phyloP scores from a whole-genome alignment of 2,113 vertebrate species.

The Cryptomyrus ogoouensis region DNA sequence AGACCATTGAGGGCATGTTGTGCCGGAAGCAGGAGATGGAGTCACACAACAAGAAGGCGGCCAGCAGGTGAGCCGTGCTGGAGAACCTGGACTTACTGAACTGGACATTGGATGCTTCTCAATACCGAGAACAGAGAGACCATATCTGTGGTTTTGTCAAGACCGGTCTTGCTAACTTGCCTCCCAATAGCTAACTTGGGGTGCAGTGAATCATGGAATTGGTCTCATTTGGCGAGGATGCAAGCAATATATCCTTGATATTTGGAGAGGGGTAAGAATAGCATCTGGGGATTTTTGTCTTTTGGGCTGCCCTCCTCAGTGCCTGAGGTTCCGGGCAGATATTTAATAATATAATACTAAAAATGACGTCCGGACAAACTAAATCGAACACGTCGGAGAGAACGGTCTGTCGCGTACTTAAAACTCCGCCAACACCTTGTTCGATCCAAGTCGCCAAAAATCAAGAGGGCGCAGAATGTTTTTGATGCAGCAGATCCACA shows the following conservation, averaged over 20 bases:
- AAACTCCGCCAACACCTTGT: background rate
- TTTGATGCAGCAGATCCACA: no score
- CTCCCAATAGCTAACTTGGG: no score
- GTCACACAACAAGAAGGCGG: slow-evolving; percentile 76
- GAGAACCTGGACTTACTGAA: background rate
- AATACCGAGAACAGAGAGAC: no score
- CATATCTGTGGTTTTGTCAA: no score
- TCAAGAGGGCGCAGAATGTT: no score
- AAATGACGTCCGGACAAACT: background rate
- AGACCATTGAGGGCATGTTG: slow-evolving; percentile 76
- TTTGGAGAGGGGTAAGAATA: no score
- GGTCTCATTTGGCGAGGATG: no score
- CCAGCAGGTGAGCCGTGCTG: slow-evolving; percentile 53
- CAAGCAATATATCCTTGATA: no score
- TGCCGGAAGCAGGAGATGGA: slow-evolving; percentile 90
- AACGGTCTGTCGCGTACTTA: background rate
- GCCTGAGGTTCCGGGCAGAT: background rate
- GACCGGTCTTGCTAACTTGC: no score
- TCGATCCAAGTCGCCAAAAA: background rate
- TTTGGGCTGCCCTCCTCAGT: background rate
- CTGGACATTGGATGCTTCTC: background rate
- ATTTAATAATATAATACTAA: background rate
- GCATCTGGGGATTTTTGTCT: no score
- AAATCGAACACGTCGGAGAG: background rate
- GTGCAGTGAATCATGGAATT: no score